Base-by-base conservation (phyloP, 2,113 vertebrate genomes). In the Pterocles orientalis region DNA sequence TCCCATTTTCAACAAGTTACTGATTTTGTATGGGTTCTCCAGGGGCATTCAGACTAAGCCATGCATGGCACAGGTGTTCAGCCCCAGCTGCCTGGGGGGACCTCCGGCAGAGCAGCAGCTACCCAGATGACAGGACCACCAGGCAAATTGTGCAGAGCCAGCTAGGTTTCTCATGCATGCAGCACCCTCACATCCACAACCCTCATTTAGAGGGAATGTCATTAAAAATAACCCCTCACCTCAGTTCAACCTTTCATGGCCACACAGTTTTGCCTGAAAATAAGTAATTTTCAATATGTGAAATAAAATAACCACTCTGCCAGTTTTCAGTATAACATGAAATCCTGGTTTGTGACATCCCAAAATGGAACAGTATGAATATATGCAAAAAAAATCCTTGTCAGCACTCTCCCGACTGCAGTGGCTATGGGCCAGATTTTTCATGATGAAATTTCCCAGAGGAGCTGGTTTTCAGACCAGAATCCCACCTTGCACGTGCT, bases 381-480 rank as follows among this genome's bases (percentile, higher is more conserved):
- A 86, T 28, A 69, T 28, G 64, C n/a, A 94, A 87, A 95, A 95
- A 91, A 95, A 72, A 21, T 13, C 34, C 34, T 56, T 78, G 64
- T 83, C 82, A 86, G 71, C 48, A 18, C 65, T 88, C 61, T 90
- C 72, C 45, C 0, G 1, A 76, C 56, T 75, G 29, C 65, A 50
- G 48, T 68, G 77, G 61, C 88, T 57, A 28, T 5, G 2, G 31
- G 86, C 70, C 93, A 97, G 84, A 26, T 33, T 73, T 60, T 82
- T 95, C 94, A 79, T 79, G 34, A 91, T 47, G 69, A 66, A 64
- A 0, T 90, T 93, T 94, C 88, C 85, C 90, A 92, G 60, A 83
- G 53, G 71, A 89, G 79, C 39, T 89, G 73, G 41, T 82, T 89
- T 92, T 81, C 72, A 94, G 77, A 69, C 60, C 88, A 90, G 57